Percentiles rank a stretch among this genome's conserved stretches.
phyloP scores from a whole-genome alignment of 2,888 invertebrate species.

The Drepanosiphum platanoidis region DNA sequence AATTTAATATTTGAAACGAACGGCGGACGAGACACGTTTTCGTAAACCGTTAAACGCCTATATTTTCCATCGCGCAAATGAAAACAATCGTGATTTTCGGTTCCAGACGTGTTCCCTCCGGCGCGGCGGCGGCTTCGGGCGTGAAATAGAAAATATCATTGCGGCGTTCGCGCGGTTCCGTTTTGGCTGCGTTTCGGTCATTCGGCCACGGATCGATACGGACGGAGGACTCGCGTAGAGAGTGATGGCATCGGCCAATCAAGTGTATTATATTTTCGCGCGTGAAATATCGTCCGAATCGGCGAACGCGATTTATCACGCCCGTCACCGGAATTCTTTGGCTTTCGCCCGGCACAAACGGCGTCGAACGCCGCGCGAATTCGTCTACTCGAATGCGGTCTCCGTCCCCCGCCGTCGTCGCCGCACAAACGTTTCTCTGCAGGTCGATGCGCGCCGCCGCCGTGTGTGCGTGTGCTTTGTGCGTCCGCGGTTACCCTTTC shows the following conservation, averaged over 20 bases:
- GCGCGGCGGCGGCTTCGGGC: too few relatives aligned
- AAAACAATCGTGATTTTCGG: too few relatives aligned
- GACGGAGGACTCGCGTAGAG: neutral
- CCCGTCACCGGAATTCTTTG: constrained; percentile 56
- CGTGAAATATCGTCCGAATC: constrained; percentile 52
- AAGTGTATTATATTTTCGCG: constrained; percentile 47
- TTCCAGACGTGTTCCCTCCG: too few relatives aligned
- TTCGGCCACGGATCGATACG: too few relatives aligned
- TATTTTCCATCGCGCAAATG: too few relatives aligned
- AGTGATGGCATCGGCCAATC: constrained; percentile 11
- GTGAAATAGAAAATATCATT: too few relatives aligned
- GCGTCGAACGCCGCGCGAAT: constrained; percentile 35
- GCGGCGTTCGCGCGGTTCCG: too few relatives aligned
- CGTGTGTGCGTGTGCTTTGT: constrained; percentile 30
- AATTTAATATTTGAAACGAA: too few relatives aligned
- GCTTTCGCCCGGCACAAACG: constrained; percentile 22
- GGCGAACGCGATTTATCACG: constrained; percentile 45
- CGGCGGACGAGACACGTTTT: too few relatives aligned
- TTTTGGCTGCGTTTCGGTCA: too few relatives aligned
- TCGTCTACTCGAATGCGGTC: constrained; percentile 1
- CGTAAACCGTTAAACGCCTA: too few relatives aligned
- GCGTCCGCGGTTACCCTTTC: neutral
- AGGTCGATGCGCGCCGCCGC: neutral
- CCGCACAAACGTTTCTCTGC: neutral
- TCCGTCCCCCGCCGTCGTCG: neutral